Evolutionary conservation across 2,113 vertebrate genomes (phyloP).

Genomic region (Ciconia maguari): DNA sequence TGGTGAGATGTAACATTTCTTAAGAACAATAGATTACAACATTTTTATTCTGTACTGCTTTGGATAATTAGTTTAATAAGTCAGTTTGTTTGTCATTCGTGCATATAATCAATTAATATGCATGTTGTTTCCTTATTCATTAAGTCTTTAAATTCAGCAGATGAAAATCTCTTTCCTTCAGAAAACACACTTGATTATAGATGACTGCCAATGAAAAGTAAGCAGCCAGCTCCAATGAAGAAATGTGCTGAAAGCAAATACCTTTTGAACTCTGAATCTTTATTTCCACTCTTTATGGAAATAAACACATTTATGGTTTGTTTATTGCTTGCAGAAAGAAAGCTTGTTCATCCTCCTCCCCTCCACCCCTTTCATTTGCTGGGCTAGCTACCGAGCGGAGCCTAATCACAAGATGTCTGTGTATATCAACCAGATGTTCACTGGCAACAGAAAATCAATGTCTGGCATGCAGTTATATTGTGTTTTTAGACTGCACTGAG

Average conservation of each 20-base stretch:
- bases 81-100: neutral
- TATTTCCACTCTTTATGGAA: conserved; percentile 27
- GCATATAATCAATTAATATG: neutral
- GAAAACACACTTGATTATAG: neutral
- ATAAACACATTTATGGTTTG: conserved; percentile 25
- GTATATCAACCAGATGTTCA: conserved; percentile 30
- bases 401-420: neutral
- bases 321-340: conserved; percentile 19
- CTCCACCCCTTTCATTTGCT: neutral
- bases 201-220: neutral
- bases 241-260: neutral
- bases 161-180: neutral
- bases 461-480: neutral
- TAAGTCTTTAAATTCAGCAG: neutral
- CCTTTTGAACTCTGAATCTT: neutral
- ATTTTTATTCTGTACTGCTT: conserved; percentile 5
- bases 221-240: neutral
- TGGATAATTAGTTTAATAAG: neutral
- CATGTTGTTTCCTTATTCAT: neutral
- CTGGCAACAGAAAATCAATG: conserved; percentile 10
- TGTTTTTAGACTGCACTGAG: neutral
- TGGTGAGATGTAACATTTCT: conserved; percentile 35
- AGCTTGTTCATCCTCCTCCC: neutral
- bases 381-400: neutral
- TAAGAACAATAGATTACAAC: conserved; percentile 42